A percentile compares a stretch with the other conserved stretches of the same genome.
Conservation (phyloP, 2,113 vertebrate species). For the Megalops atlanticus region DNA sequence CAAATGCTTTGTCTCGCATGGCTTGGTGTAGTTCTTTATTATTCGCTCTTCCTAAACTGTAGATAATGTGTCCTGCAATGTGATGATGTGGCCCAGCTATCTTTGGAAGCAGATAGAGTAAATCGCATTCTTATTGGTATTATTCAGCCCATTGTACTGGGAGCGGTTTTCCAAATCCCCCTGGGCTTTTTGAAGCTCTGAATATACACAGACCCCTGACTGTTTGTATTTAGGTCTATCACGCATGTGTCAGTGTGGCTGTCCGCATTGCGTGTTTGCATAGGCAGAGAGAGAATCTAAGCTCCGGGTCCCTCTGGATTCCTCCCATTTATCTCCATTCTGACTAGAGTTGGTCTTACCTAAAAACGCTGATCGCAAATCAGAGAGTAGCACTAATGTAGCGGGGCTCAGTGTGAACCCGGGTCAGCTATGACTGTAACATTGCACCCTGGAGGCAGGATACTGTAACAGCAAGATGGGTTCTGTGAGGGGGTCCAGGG, state of each 20-base stretch:
- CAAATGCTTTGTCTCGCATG: too few species aligned
- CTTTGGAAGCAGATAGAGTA: constrained; percentile 10
- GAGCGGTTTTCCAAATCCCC: constrained; percentile 18
- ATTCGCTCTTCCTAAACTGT: too few species aligned
- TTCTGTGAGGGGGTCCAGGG: not conserved
- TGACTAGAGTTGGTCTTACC: too few species aligned
- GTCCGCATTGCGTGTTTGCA: not conserved
- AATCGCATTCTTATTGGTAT: constrained; percentile 11
- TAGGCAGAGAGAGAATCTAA: not conserved
- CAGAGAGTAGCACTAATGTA: not conserved
- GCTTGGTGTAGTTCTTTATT: too few species aligned
- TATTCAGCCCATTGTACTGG: not conserved
- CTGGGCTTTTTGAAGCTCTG: constrained; percentile 3
- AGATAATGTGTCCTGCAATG: not conserved
- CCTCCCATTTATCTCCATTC: not conserved
- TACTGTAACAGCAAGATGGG: not conserved
- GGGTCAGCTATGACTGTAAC: not conserved
- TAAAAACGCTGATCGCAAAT: not conserved
- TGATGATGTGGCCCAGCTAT: not conserved
- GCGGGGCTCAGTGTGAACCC: not conserved
- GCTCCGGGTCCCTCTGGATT: not conserved
- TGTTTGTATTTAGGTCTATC: not conserved
- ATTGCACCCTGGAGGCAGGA: not conserved
- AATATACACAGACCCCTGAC: not conserved
- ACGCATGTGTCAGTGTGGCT: not conserved